Conservation (phyloP, 2,113 vertebrate genomes). For the Perognathus longimembris region DNA sequence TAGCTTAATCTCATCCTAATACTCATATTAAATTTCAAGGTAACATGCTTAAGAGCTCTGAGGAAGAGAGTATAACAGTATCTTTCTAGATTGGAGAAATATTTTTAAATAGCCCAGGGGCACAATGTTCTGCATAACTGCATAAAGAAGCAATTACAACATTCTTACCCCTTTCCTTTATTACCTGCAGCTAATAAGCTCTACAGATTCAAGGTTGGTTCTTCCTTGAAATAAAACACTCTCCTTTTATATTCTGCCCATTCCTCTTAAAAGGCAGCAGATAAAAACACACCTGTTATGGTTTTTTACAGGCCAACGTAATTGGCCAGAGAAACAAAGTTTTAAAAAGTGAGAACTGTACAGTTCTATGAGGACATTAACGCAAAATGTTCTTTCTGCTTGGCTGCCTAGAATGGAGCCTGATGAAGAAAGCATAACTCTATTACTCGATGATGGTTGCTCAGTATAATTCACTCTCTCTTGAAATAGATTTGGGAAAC, state of each 20-base stretch:
- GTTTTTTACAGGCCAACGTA: slow-evolving; percentile 53
- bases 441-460: slow-evolving; percentile 71
- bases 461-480: slow-evolving; percentile 77
- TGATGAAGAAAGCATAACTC: slow-evolving; percentile 69
- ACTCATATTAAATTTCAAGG: slow-evolving; percentile 63
- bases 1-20: slow-evolving; percentile 55
- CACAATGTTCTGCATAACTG: slow-evolving; percentile 36
- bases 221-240: slow-evolving; percentile 13
- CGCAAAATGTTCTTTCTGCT: slow-evolving; percentile 76
- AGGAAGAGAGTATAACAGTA: slow-evolving; percentile 33
- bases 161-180: slow-evolving; percentile 22
- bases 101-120: slow-evolving; percentile 69
- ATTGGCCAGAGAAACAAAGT: slow-evolving; percentile 53
- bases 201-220: slow-evolving; percentile 41
- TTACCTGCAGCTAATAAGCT: slow-evolving; percentile 65
- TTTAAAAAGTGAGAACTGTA: slow-evolving; percentile 59
- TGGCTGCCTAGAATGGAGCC: slow-evolving; percentile 63
- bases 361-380: slow-evolving; percentile 69
- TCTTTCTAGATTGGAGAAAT: slow-evolving; percentile 63
- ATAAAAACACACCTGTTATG: slow-evolving; percentile 48
- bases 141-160: slow-evolving; percentile 40
- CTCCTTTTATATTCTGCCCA: neutral
- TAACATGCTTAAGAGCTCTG: slow-evolving; percentile 45
- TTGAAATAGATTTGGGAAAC: slow-evolving; percentile 84
- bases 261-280: slow-evolving; percentile 2